Base-by-base conservation (phyloP, 2,888 invertebrate genomes). In the Torymus auratus region DNA sequence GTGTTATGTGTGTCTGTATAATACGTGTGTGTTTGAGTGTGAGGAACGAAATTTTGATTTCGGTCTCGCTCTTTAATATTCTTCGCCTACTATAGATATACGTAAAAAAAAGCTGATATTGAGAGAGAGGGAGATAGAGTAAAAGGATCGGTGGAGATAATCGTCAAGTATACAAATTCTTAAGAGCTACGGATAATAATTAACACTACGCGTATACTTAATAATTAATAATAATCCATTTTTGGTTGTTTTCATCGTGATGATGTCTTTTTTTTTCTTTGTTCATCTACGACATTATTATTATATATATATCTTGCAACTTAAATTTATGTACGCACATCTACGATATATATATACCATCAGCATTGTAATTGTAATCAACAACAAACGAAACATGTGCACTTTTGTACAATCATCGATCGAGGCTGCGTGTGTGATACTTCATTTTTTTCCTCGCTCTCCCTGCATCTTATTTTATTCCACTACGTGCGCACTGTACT, bases 31-130 rank as follows among this genome's bases (percentile, higher is more conserved):
- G 52, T 7, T 7, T 17, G 15, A 50, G 50, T 28, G 11, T 17
- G 55, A 56, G 41, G 55, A 74, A 58, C 65, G 65, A 65, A 67
- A 75, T 67, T 67, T 74, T 74, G 50, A 67, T 74, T 68, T 75
- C 52, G 52, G 23, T 60, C 52, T 60, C 13, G 41, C 41, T 41
- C 41, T 7, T 41, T 41, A 7, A 41, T 41, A 41, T 41, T 62
- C 55, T 62, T 12, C 11, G 13, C 28, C 61, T 55, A 70, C 28
- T 56, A 0, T 28, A 41, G 5, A 41, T 5, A 41, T 41, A 64
- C 56, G 55, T 64, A 65, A 77, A 70, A 77, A 77, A 70, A 55
- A 41, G 41, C 41, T 41, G 41, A 41, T 28, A 28, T n/a, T 68
- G 20, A 52, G 10, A 73, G 28, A 52, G 17, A 71, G 15, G 52